phyloP scores from a whole-genome alignment of 2,888 invertebrate species.

The Seladonia tumulorum region DNA sequence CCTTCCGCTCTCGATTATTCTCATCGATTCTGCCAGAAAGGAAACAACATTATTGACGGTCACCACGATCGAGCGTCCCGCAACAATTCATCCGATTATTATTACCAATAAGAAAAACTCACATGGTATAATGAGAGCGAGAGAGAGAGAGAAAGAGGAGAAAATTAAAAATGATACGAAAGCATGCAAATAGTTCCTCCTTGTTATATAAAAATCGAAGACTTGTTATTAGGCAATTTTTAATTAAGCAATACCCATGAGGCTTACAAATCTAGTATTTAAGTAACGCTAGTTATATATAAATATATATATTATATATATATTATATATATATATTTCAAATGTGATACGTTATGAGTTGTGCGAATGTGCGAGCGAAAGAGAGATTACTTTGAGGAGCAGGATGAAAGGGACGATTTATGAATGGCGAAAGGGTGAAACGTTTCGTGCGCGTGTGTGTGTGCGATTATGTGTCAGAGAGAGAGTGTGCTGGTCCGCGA shows the following conservation, averaged over 20 bases:
- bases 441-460: neutral
- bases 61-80: neutral
- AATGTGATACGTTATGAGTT: constrained; percentile 72
- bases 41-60: neutral
- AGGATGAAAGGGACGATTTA: neutral
- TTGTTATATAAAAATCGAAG: constrained; percentile 78
- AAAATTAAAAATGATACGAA: constrained; percentile 63
- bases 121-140: constrained; percentile 62
- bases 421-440: constrained; percentile 33
- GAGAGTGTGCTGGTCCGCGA: constrained; percentile 80
- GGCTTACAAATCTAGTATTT: constrained; percentile 79
- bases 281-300: constrained; percentile 73
- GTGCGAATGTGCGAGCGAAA: constrained; percentile 44
- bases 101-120: constrained; percentile 68
- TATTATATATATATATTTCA: constrained; percentile 65
- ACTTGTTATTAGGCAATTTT: constrained; percentile 81
- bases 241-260: constrained; percentile 81
- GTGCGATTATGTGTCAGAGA: constrained; percentile 11
- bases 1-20: constrained; percentile 11
- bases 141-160: neutral
- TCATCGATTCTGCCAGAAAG: neutral
- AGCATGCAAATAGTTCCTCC: constrained; percentile 82
- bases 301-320: constrained; percentile 65
- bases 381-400: neutral
- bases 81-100: constrained; percentile 39